Percentiles rank a stretch among this genome's conserved stretches.
phyloP scores from a whole-genome alignment of 2,888 invertebrate genomes.

The Parnassius smintheus region DNA sequence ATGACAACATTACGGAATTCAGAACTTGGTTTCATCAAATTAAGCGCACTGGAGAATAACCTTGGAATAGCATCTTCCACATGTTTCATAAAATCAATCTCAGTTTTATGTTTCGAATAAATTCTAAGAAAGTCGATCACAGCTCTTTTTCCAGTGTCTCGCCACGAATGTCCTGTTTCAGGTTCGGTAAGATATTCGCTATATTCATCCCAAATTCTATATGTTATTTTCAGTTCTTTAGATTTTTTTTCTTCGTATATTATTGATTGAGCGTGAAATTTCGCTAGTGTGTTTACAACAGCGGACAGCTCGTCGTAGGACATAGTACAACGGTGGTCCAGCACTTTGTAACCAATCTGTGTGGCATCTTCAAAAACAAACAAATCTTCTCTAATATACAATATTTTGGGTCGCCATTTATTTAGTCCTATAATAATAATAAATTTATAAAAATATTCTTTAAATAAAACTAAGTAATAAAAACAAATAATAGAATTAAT shows the following conservation, averaged over 20 bases:
- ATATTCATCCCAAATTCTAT: constrained; percentile 64
- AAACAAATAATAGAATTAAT: constrained; percentile 12
- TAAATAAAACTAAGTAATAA: background rate
- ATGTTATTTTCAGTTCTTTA: constrained; percentile 50
- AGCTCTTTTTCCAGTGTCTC: constrained; percentile 60
- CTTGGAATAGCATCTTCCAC: constrained; percentile 45
- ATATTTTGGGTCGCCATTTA: constrained; percentile 59
- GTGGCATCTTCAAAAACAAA: constrained; percentile 70
- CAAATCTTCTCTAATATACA: constrained; percentile 51
- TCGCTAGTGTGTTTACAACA: constrained; percentile 65
- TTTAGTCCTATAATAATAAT: constrained; percentile 40
- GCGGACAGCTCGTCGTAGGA: constrained; percentile 60
- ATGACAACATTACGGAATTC: constrained; percentile 74
- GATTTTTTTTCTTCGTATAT: constrained; percentile 69
- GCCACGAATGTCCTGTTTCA: constrained; percentile 46
- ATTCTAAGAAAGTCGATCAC: constrained; percentile 58
- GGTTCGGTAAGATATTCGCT: constrained; percentile 55
- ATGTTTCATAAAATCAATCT: constrained; percentile 42
- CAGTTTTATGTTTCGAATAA: constrained; percentile 53
- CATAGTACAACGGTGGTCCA: constrained; percentile 47
- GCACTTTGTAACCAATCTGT: constrained; percentile 56
- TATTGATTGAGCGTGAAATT: constrained; percentile 72
- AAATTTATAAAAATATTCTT: background rate
- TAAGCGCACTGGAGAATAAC: constrained; percentile 48
- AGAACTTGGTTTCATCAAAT: constrained; percentile 61